These are phyloP conservation scores for Adrianichthys oophorus DNA, from an alignment of 2,797 vertebrate genomes.

Conservation along the genomic window DNA sequence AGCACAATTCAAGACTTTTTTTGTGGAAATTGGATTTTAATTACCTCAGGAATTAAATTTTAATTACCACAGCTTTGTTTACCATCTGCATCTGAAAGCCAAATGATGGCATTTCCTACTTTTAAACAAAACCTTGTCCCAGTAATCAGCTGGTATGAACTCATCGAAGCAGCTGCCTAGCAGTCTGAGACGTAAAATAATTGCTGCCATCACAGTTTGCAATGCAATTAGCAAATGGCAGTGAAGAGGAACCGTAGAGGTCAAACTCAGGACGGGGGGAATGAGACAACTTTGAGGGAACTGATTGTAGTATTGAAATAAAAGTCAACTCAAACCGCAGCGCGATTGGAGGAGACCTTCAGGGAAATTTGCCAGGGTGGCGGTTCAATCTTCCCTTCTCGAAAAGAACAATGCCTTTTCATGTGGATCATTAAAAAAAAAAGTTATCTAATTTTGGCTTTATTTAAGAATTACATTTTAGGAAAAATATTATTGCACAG, in stretches of 20 bases:
- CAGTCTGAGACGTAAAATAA: constrained; percentile 9
- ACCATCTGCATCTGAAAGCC: not conserved
- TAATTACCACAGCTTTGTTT: not conserved
- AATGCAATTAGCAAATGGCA: constrained; percentile 15
- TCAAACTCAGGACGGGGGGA: not conserved
- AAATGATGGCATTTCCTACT: not conserved
- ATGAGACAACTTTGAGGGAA: constrained; percentile 3
- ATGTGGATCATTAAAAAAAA: too few relatives aligned
- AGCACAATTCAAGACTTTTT: too few relatives aligned
- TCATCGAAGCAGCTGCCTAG: constrained; percentile 1
- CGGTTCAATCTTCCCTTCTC: not conserved
- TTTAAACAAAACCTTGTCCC: not conserved
- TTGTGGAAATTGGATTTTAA: too few relatives aligned
- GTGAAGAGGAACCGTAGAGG: not conserved
- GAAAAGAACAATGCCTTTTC: too few relatives aligned
- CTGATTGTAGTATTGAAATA: not conserved
- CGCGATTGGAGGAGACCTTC: constrained; percentile 1
- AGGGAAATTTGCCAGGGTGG: not conserved
- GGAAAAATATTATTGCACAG: too few relatives aligned
- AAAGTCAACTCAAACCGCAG: not conserved
- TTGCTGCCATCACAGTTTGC: constrained; percentile 12
- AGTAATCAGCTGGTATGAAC: not conserved
- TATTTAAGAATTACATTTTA: too few relatives aligned
- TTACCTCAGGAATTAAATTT: too few relatives aligned
- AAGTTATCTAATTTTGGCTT: too few relatives aligned